Evolutionary conservation across 2,797 vertebrate species (phyloP), one percentile per base, ranked within the genome.

Genomic region (Falco columbarius): DNA sequence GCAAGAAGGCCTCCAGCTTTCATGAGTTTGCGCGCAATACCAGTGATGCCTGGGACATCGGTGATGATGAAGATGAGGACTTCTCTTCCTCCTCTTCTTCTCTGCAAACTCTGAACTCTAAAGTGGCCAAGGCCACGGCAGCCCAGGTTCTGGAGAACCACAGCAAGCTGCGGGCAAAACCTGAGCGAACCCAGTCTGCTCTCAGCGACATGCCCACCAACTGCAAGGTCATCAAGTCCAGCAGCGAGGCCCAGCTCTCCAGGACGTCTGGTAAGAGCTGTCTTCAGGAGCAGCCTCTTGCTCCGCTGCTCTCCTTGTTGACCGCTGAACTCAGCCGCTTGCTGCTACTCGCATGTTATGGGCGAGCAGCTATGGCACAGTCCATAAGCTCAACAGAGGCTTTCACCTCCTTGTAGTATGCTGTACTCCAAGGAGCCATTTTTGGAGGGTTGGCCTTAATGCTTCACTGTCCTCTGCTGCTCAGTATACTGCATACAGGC

Each of bases 1-100:
- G 97, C 89, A 99, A 99, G 97, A 99, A 99, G 97, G 98, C 99
- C 32, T 99, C 99, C 36, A 99, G 99, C 94, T 99, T 99, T 93
- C 99, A 99, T 1, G 99, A 99, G 97, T 99, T 99, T 92, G 99
- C 99, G 66, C 98, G 98, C 81, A 99, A 99, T 90, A 99, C 99
- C 95, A 99, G 99, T 27, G 99, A 99, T 18, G 99, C 99, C 52
- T 99, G 99, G 99, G 99, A 99, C 97, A 99, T 99, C 3, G 99
- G 99, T 0, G 99, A 99, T 38, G 99, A 99, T 3, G 99, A 99
- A 40, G 98, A 99, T 4, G 97, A 98, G 70, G 98, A 98, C 75
- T 97, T 98, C 36, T 96, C 98, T 70, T 96, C 96, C 18, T 95
- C 95, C n/a, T 97, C 94, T 1, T 97, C 98, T 77, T 94, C 98